Evolutionary conservation across 2,888 invertebrate species (phyloP), one percentile per base, ranked within the genome.

Genomic region (Epistrophe eligans): DNA sequence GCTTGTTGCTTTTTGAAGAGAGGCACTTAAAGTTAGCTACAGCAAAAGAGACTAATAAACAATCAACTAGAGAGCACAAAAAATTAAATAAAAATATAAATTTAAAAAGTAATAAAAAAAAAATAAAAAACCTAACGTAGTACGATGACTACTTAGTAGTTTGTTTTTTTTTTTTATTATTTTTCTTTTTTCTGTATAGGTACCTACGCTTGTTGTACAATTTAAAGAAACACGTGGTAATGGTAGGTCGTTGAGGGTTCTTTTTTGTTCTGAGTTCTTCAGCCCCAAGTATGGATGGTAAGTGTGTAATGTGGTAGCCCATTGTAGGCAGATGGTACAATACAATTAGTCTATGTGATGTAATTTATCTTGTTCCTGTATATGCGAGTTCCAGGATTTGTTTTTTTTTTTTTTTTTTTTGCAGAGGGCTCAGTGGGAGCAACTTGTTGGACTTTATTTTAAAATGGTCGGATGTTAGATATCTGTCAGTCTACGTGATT

Each of bases 241-340:
- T 79, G 50, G 79, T 79, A 82, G 79, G 73, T 87, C 81, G 81
- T 85, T 77, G 72, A 66, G 43, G 58, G 57, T 77, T 85, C 3
- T 24, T 24, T 70, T 73, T 67, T 43, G 24, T 1, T 15, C 9
- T 28, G 43, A 70, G 52, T 55, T 70, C 55, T 55, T 55, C 70
- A 70, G 70, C 58, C 43, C 40, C 43, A 38, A 58, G 60, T 73
- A 57, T 35, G 72, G 80, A 19, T 58, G 52, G 57, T 60, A 55
- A 80, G 66, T 67, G 84, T 85, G 81, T 85, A 85, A 81, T 70
- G 72, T 62, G 55, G 77, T 72, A 77, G 81, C 66, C 70, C 82
- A 74, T 72, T 72, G 84, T 84, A 81, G 84, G 81, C 84, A 84
- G 84, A 84, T 84, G 84, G 71, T 72, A 72, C 84, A 72, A 72